phyloP scores from a whole-genome alignment of 1,140 invertebrate genomes.

The Euwallacea fornicatus region DNA sequence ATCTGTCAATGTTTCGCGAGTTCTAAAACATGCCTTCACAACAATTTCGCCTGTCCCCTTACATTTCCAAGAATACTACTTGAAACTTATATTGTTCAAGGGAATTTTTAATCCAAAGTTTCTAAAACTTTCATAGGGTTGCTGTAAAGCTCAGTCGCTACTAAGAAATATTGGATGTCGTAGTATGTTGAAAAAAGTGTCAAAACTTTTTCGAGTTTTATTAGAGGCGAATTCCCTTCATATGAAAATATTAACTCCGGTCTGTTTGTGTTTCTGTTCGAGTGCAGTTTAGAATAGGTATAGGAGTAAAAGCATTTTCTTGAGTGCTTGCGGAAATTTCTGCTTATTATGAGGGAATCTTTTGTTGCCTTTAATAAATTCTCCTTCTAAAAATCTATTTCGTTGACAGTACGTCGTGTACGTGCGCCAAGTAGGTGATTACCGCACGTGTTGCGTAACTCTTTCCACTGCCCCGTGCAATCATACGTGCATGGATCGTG shows the following conservation, averaged over 20 bases:
- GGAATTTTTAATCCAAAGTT: slow-evolving; percentile 18
- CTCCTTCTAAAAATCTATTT: no score
- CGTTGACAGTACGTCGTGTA: no score
- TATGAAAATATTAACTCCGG: slow-evolving; percentile 3
- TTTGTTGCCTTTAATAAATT: no score
- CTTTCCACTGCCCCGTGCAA: no score
- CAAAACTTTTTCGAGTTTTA: slow-evolving; percentile 18
- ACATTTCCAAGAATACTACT: background rate
- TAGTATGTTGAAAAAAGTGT: slow-evolving; percentile 6
- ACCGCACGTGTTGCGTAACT: no score
- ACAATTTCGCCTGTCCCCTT: background rate
- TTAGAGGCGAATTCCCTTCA: background rate
- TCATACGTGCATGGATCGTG: no score
- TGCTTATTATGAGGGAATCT: no score
- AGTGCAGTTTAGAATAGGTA: no score
- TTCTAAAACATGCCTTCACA: background rate
- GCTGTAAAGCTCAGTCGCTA: background rate
- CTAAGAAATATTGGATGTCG: slow-evolving; percentile 10
- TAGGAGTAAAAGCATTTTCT: no score
- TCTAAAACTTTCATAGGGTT: slow-evolving; percentile 13
- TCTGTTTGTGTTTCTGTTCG: background rate
- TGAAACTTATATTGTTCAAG: background rate
- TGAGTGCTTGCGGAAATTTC: no score
- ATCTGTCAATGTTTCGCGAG: background rate
- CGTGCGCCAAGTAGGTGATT: no score